phyloP scores from a whole-genome alignment of 2,113 vertebrate genomes.

The Nerophis lumbriciformis region DNA sequence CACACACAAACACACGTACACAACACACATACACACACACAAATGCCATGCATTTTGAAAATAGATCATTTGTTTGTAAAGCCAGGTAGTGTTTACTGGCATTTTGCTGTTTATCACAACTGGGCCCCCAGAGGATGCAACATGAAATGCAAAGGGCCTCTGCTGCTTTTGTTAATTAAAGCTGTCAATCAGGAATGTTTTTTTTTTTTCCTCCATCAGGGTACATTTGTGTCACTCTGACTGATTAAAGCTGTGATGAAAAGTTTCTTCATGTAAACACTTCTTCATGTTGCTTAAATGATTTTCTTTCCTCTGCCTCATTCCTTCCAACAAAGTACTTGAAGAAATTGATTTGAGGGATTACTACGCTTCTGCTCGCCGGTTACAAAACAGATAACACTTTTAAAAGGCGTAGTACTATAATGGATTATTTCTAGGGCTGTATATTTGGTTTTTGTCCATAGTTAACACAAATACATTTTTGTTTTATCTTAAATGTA shows the following conservation, averaged over 20 bases:
- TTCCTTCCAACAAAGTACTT: constrained; percentile 11
- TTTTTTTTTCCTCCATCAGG: constrained; percentile 49
- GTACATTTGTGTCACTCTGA: constrained; percentile 62
- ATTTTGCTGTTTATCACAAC: constrained; percentile 48
- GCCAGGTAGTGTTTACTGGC: constrained; percentile 53
- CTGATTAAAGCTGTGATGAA: constrained; percentile 65
- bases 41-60: constrained; percentile 58
- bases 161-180: constrained; percentile 66
- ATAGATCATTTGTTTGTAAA: constrained; percentile 48
- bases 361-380: background rate
- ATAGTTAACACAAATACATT: too few relatives aligned
- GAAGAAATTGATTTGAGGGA: background rate
- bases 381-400: background rate
- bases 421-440: background rate
- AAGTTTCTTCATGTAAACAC: constrained; percentile 57
- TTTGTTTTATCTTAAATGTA: too few relatives aligned
- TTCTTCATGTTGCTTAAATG: constrained; percentile 58
- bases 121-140: constrained; percentile 51
- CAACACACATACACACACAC: constrained; percentile 20
- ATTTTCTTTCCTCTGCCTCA: constrained; percentile 6
- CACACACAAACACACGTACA: background rate
- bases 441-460: too few relatives aligned
- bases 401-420: too few relatives aligned
- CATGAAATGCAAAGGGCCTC: constrained; percentile 53
- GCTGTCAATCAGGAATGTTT: constrained; percentile 61